Percentiles rank a stretch among this genome's conserved stretches.
These are phyloP conservation scores for Pachypeltis micranthus DNA, from an alignment of 1,140 invertebrate species.

Conservation along the genomic window DNA sequence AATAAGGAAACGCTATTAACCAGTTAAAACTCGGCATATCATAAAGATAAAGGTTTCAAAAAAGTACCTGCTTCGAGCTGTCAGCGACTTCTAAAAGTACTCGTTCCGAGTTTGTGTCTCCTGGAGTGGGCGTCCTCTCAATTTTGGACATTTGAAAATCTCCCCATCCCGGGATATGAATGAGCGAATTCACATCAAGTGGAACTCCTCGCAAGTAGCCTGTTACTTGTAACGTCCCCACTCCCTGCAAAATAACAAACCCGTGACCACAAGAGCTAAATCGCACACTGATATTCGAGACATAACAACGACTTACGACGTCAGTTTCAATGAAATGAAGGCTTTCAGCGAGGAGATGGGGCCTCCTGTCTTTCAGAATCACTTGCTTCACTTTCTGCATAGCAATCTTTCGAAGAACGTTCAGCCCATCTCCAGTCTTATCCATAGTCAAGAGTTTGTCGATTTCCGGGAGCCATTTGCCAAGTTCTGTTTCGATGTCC, in stretches of 20 bases:
- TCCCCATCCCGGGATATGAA: constrained; percentile 83
- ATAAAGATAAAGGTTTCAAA: neutral
- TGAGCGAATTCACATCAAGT: constrained; percentile 72
- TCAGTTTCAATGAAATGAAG: constrained; percentile 50
- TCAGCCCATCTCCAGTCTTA: constrained; percentile 59
- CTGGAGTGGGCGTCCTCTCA: constrained; percentile 59
- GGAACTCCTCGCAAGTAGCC: constrained; percentile 73
- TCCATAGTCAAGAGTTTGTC: constrained; percentile 70
- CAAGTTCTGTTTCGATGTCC: constrained; percentile 57
- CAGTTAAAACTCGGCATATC: neutral
- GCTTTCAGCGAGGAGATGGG: constrained; percentile 70
- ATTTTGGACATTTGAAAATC: constrained; percentile 85
- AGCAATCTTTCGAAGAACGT: constrained; percentile 65
- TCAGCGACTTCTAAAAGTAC: constrained; percentile 52
- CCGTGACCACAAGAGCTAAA: too few relatives aligned
- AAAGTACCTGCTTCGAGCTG: constrained; percentile 44
- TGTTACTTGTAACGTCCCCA: constrained; percentile 67
- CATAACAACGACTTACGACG: constrained; percentile 33
- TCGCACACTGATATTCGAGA: too few relatives aligned
- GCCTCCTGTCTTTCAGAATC: constrained; percentile 59
- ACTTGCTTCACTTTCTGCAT: constrained; percentile 65
- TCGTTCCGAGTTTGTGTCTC: constrained; percentile 38
- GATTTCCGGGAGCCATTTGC: constrained; percentile 62
- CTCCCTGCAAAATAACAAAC: constrained; percentile 27
- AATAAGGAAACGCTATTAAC: too few relatives aligned